phyloP scores from a whole-genome alignment of 2,888 invertebrate species.

The Epiblema foenella region DNA sequence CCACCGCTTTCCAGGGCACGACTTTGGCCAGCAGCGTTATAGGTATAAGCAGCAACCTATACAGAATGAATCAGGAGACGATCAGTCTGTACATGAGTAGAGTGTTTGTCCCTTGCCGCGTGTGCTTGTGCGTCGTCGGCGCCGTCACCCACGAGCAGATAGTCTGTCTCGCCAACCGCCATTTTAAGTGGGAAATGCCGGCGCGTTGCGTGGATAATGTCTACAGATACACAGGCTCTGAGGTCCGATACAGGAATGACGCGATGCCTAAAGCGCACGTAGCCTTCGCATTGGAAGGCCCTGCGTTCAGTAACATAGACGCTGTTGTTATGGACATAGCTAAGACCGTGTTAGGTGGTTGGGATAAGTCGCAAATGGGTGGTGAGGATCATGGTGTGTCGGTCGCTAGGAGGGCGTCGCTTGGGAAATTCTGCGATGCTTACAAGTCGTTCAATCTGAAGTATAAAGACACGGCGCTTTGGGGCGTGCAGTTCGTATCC shows the following conservation, averaged over 20 bases:
- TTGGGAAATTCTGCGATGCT: constrained; percentile 90
- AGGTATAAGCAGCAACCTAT: constrained; percentile 89
- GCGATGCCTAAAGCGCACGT: constrained; percentile 94
- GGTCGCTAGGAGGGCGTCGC: constrained; percentile 76
- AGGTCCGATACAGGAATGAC: constrained; percentile 95
- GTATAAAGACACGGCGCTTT: constrained; percentile 98
- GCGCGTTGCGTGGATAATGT: constrained; percentile 77
- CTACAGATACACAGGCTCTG: constrained; percentile 95
- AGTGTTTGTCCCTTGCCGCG: constrained; percentile 94
- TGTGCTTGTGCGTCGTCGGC: constrained; percentile 96
- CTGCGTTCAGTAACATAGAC: constrained; percentile 95
- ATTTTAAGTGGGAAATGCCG: constrained; percentile 87
- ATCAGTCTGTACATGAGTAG: constrained; percentile 90
- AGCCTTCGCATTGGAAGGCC: constrained; percentile 96
- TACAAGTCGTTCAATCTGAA: constrained; percentile 98
- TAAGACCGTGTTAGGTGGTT: constrained; percentile 94
- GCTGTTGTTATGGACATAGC: constrained; percentile 97
- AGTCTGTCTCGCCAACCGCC: constrained; percentile 89
- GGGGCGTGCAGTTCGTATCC: constrained; percentile 95
- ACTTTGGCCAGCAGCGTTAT: constrained; percentile 67
- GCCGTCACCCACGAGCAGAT: constrained; percentile 94
- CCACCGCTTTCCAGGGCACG: constrained; percentile 77
- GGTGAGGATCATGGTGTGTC: constrained; percentile 88
- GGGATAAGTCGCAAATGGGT: constrained; percentile 94
- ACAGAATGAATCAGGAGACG: constrained; percentile 86